Base-by-base conservation (phyloP, 1,140 invertebrate species). In the Phocides pigmalion region DNA sequence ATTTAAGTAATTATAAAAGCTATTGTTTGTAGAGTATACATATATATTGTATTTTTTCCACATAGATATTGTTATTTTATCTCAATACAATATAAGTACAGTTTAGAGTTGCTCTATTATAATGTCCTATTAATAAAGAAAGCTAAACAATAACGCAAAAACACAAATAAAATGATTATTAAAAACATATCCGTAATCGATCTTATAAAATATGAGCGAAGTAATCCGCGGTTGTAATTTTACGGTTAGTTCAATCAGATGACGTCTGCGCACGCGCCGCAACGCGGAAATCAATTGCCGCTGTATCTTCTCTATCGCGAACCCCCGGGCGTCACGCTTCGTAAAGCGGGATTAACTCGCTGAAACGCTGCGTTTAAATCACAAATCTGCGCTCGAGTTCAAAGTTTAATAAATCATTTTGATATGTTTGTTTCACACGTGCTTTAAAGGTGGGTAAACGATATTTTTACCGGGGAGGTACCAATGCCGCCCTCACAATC, bases 271-370 rank as follows among this genome's bases (percentile, higher is more conserved):
- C 62, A 39, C 46, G 62, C 56, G 56, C 56, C 61, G 62, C 73
- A 68, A 72, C 62, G 65, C 70, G 68, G 66, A 74, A 80, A 80
- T 77, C 77, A 74, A 80, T 80, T 77, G 77, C 19, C 56, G 5
- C 50, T 42, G 53, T 59, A 59, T 66, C 28, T 37, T 53, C 44
- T 47, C 20, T 51, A 65, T 63, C 51, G 51, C n/a, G 15, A 46
- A 66, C 69, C 73, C 58, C 22, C 66, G 67, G 68, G 62, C 63
- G 62, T 72, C 70, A 75, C 72, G 72, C 62, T 63, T 28, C 41
- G 35, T 16, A 20, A 56, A 56, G 19, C 22, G 39, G 25, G 16
- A 58, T 32, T 44, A 58, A 12, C 41, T 58, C 22, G 39, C 54
- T 54, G 0, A 22, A 54, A 54, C 35, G 16, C 25, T 8, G 8